A percentile compares a stretch with the other conserved stretches of the same genome.
These are phyloP conservation scores for Drepana arcuata DNA, from an alignment of 1,140 invertebrate genomes.

Conservation along the genomic window DNA sequence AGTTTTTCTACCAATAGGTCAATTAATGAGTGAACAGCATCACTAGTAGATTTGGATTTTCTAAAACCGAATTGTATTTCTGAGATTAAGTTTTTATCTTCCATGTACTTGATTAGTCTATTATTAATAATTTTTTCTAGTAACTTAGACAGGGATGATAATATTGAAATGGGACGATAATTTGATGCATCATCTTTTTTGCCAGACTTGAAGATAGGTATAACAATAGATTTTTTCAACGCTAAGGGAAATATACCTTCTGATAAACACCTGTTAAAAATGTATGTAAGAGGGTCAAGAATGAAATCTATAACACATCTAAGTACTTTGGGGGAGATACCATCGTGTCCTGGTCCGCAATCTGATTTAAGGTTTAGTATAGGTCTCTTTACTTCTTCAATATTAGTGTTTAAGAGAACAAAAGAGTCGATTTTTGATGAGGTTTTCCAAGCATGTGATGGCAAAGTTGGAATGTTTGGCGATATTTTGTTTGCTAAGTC, in stretches of 20 bases:
- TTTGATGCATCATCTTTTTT: constrained; percentile 4
- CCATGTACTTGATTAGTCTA: constrained; percentile 1
- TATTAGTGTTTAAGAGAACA: background rate
- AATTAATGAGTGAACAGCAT: background rate
- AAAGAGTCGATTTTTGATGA: background rate
- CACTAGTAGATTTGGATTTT: background rate
- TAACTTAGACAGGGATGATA: constrained; percentile 4
- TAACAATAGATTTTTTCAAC: constrained; percentile 1
- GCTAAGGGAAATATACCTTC: background rate
- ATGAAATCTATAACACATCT: background rate
- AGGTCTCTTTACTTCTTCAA: background rate
- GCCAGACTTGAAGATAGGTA: constrained; percentile 3
- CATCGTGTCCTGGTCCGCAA: constrained; percentile 1
- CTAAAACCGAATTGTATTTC: background rate
- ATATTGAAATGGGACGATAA: constrained; percentile 4
- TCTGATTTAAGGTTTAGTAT: background rate
- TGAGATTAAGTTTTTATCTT: constrained; percentile 4
- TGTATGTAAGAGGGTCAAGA: constrained; percentile 1
- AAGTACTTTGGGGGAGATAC: background rate
- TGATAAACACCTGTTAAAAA: constrained; percentile 1
- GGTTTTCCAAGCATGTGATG: background rate
- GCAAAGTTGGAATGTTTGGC: background rate
- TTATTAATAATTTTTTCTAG: constrained; percentile 2
- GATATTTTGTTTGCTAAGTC: background rate
- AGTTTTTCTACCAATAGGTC: background rate